Conservation (phyloP, 2,888 invertebrate species). For the Pristionchus arcanus region DNA sequence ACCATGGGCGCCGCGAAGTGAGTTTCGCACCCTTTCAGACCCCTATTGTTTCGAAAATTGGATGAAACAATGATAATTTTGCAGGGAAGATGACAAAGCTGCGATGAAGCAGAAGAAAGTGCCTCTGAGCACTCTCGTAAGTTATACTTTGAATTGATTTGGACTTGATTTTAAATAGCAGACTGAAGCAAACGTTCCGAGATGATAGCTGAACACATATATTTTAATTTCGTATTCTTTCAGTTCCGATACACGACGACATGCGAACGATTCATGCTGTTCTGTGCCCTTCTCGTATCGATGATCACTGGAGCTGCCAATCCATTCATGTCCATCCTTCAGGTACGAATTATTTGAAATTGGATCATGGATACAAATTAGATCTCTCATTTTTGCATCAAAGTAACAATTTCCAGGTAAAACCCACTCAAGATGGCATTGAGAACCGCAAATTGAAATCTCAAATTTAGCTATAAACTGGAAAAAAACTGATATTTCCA, state of each 20-base stretch:
- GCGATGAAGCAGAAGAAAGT: slow-evolving; percentile 49
- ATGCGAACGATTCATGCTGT: slow-evolving; percentile 64
- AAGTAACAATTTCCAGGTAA: too few relatives aligned
- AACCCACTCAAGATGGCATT: too few relatives aligned
- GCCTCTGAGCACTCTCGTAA: slow-evolving; percentile 15
- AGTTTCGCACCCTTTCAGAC: background rate
- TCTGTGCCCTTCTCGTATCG: slow-evolving; percentile 64
- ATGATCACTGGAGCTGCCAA: slow-evolving; percentile 68
- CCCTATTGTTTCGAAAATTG: background rate
- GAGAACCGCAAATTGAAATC: too few relatives aligned
- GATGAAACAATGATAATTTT: background rate
- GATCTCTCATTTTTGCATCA: background rate
- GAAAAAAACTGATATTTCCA: slow-evolving; percentile 48
- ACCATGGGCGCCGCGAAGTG: slow-evolving; percentile 28
- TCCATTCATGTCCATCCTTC: slow-evolving; percentile 71
- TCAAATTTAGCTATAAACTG: too few relatives aligned
- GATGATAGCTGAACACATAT: too few relatives aligned
- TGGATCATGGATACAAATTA: background rate
- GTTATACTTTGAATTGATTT: background rate
- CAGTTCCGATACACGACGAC: slow-evolving; percentile 71
- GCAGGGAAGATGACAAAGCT: slow-evolving; percentile 37
- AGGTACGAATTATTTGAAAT: slow-evolving; percentile 30
- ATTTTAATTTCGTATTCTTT: slow-evolving; percentile 8
- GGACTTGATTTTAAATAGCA: background rate
- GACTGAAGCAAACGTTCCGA: too few relatives aligned